phyloP scores from a whole-genome alignment of 2,797 vertebrate species.

The Rhyacichthys aspro region DNA sequence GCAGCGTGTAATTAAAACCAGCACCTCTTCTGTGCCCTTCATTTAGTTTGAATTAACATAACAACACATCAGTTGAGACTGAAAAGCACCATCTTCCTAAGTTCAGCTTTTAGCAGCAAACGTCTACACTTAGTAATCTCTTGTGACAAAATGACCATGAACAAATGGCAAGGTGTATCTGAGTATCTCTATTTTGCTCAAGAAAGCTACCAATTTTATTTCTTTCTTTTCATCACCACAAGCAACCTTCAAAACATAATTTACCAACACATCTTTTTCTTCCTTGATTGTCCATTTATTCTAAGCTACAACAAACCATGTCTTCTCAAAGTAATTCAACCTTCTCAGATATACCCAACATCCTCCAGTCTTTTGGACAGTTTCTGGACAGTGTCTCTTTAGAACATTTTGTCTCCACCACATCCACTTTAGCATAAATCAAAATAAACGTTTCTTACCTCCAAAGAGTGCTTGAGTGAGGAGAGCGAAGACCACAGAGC shows the following conservation, averaged over 20 bases:
- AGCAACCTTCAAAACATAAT: no score
- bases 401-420: conserved; percentile 13
- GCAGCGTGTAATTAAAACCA: neutral
- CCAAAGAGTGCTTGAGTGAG: conserved; percentile 71
- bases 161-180: no score
- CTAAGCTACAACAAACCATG: no score
- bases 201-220: no score
- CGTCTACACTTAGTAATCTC: no score
- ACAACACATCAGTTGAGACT: neutral
- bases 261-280: no score
- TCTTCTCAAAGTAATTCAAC: neutral
- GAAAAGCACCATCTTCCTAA: neutral
- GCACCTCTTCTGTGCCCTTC: neutral
- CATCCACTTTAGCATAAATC: conserved; percentile 15
- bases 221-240: no score
- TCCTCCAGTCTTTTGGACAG: neutral
- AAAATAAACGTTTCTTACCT: conserved; percentile 73
- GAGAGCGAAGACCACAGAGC: conserved; percentile 75
- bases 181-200: no score
- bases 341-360: conserved; percentile 9
- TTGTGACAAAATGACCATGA: no score
- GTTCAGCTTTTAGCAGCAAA: neutral
- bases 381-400: no score
- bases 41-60: conserved; percentile 19
- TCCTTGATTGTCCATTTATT: no score